These are phyloP conservation scores for Sebastes jordani DNA, from an alignment of 2,797 vertebrate species.

Conservation along the genomic window DNA sequence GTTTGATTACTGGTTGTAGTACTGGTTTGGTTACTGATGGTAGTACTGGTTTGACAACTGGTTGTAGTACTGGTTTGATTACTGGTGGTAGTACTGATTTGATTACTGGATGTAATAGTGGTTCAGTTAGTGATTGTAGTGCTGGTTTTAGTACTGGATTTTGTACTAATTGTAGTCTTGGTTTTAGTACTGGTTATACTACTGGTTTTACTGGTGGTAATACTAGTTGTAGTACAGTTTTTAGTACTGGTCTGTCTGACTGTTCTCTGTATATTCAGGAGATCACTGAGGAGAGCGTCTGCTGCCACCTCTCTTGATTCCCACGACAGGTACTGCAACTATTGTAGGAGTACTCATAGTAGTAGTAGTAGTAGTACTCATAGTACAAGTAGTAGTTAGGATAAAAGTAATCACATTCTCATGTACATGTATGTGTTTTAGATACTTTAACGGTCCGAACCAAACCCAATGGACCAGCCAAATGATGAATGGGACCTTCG, in stretches of 20 bases:
- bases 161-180: not conserved
- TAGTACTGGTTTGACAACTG: not conserved
- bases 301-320: conserved; percentile 62
- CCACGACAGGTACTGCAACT: conserved; percentile 57
- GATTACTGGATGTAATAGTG: not conserved
- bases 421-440: conserved; percentile 40
- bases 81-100: not conserved
- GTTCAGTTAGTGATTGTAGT: not conserved
- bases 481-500: conserved; percentile 86
- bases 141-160: too few species aligned
- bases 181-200: not conserved
- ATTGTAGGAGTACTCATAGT: not conserved
- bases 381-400: not conserved
- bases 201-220: not conserved
- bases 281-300: conserved; percentile 61
- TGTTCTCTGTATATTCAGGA: conserved; percentile 47
- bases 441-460: conserved; percentile 85
- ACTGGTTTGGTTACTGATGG: not conserved
- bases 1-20: too few species aligned
- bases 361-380: not conserved
- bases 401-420: not conserved
- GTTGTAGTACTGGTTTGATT: not conserved
- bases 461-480: conserved; percentile 80
- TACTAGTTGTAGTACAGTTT: not conserved
- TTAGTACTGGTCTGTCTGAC: not conserved